Evolutionary conservation across 1,140 invertebrate genomes (phyloP).

Genomic region (Zaprionus taronus): DNA sequence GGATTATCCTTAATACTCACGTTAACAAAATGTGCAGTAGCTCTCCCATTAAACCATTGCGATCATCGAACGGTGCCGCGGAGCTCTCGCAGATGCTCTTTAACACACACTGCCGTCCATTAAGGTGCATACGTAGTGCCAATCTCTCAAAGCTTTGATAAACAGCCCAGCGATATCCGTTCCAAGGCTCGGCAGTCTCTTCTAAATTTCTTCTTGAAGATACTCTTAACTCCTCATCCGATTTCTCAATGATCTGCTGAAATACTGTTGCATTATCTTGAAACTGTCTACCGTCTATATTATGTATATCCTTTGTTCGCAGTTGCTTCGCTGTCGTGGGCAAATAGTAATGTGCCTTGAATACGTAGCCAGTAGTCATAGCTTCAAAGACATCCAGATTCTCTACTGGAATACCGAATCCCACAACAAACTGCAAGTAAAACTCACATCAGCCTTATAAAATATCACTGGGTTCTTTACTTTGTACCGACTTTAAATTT

Average conservation of each 20-base stretch:
- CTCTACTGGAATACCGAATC: slow-evolving; percentile 79
- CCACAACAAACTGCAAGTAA: slow-evolving; percentile 63
- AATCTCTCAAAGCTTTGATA: slow-evolving; percentile 62
- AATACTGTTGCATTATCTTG: slow-evolving; percentile 57
- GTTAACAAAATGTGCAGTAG: slow-evolving; percentile 89
- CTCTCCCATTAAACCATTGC: slow-evolving; percentile 88
- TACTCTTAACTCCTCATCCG: slow-evolving; percentile 48
- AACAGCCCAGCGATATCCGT: slow-evolving; percentile 66
- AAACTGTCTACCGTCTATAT: slow-evolving; percentile 26
- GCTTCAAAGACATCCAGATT: slow-evolving; percentile 59
- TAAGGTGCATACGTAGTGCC: slow-evolving; percentile 86
- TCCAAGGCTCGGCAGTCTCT: slow-evolving; percentile 16
- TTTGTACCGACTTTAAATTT: slow-evolving; percentile 48
- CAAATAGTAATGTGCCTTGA: slow-evolving; percentile 76
- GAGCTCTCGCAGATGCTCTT: slow-evolving; percentile 91
- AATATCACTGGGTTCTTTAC: neutral
- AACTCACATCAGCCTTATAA: neutral
- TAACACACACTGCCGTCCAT: slow-evolving; percentile 89
- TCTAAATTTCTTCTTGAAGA: neutral
- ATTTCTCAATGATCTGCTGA: slow-evolving; percentile 42
- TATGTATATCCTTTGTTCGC: slow-evolving; percentile 52
- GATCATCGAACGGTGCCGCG: slow-evolving; percentile 87
- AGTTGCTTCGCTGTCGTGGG: slow-evolving; percentile 57
- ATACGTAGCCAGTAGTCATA: slow-evolving; percentile 74
- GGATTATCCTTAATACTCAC: slow-evolving; percentile 83